Conservation (phyloP, 2,113 vertebrate species). For the Gavia stellata region DNA sequence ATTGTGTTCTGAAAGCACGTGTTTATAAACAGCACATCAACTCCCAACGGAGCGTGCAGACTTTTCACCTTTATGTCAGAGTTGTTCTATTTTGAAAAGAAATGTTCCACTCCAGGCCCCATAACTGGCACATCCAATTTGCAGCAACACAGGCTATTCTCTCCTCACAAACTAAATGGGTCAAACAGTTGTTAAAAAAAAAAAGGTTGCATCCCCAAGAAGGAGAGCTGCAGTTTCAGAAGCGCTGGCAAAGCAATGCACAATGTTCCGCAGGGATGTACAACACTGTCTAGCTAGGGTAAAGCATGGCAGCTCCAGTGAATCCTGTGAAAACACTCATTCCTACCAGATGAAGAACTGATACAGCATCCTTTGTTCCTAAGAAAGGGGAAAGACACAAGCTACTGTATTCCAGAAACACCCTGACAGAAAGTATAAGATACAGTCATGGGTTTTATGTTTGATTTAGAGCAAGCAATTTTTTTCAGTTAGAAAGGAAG, state of each 20-base stretch:
- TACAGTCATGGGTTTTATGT: neutral
- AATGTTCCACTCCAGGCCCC: neutral
- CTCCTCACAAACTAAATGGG: neutral
- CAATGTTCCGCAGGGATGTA: rapidly evolving
- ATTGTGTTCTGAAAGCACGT: neutral
- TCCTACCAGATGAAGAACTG: neutral
- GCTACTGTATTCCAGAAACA: neutral
- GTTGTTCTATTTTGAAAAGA: neutral
- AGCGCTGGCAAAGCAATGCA: neutral
- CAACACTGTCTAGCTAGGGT: neutral
- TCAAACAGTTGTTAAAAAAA: neutral
- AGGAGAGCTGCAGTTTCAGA: neutral
- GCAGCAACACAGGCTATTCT: neutral
- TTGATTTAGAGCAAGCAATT: neutral
- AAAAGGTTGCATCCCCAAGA: neutral
- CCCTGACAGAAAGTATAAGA: neutral
- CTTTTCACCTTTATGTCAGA: neutral
- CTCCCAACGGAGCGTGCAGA: rapidly evolving
- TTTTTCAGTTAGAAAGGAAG: neutral
- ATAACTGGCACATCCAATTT: neutral
- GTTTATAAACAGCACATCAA: neutral
- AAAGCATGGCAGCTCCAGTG: neutral
- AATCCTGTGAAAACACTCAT: neutral
- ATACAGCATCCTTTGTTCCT: neutral
- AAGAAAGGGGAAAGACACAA: neutral